Percentiles rank a stretch among this genome's conserved stretches.
These are phyloP conservation scores for Pandemis heparana DNA, from an alignment of 2,888 invertebrate species.

Conservation along the genomic window DNA sequence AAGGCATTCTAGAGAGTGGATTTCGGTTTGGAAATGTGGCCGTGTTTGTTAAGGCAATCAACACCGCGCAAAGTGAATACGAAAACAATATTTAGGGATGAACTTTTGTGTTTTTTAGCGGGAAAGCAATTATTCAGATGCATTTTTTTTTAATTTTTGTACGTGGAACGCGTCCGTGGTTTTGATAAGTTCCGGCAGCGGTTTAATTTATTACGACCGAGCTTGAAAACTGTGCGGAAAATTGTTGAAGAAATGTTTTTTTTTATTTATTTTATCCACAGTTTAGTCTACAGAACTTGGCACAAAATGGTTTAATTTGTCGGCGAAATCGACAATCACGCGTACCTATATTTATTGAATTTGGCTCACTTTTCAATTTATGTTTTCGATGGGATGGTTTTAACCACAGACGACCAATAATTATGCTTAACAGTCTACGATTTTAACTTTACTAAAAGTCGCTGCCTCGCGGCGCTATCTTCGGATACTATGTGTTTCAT, in stretches of 20 bases:
- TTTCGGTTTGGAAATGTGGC: slow-evolving; percentile 53
- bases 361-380: no score
- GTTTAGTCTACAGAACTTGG: no score
- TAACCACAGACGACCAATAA: no score
- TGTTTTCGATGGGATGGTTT: no score
- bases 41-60: slow-evolving; percentile 58
- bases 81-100: slow-evolving; percentile 35
- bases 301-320: no score
- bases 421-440: no score
- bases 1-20: slow-evolving; percentile 45
- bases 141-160: slow-evolving; percentile 33
- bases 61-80: slow-evolving; percentile 45
- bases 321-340: no score
- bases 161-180: slow-evolving; percentile 19
- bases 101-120: slow-evolving; percentile 24
- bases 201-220: slow-evolving; percentile 28
- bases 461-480: no score
- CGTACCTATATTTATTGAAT: no score
- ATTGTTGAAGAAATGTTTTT: not conserved
- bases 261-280: no score
- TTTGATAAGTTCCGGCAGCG: slow-evolving; percentile 34
- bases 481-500: no score
- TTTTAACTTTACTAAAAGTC: no score
- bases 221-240: slow-evolving; percentile 7
- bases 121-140: slow-evolving; percentile 36